phyloP scores from a whole-genome alignment of 2,797 vertebrate species.

The Strix occidentalis region DNA sequence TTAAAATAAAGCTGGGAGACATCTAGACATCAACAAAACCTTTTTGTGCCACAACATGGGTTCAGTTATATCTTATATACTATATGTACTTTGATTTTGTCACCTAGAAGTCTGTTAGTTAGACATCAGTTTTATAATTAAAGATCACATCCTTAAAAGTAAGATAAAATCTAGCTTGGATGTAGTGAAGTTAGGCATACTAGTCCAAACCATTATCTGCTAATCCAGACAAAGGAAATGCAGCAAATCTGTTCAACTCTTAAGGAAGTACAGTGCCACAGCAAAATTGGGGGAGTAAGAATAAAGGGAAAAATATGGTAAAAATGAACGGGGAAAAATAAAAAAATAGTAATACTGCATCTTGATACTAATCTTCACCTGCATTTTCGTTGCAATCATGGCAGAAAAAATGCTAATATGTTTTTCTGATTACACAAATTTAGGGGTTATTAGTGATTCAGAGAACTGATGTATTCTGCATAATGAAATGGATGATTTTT shows the following conservation, averaged over 20 bases:
- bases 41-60: not conserved
- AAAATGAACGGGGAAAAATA: not conserved
- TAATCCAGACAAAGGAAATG: not conserved
- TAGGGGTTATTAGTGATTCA: not conserved
- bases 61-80: not conserved
- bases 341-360: not conserved
- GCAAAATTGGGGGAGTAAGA: not conserved
- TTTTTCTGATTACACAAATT: not conserved
- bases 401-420: not conserved
- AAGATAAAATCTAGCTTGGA: not conserved
- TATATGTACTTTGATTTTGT: not conserved
- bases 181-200: not conserved
- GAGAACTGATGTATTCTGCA: not conserved
- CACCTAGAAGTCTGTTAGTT: not conserved
- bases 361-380: not conserved
- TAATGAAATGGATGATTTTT: not conserved
- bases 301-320: not conserved
- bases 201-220: not conserved
- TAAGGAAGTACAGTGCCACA: not conserved
- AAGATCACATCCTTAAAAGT: not conserved
- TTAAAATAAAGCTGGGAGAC: not conserved
- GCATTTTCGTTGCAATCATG: not conserved
- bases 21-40: not conserved
- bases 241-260: not conserved
- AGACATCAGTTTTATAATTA: not conserved